Percentiles rank a stretch among this genome's conserved stretches.
Evolutionary conservation across 2,888 invertebrate species (phyloP).

Genomic region (Athalia rosae): DNA sequence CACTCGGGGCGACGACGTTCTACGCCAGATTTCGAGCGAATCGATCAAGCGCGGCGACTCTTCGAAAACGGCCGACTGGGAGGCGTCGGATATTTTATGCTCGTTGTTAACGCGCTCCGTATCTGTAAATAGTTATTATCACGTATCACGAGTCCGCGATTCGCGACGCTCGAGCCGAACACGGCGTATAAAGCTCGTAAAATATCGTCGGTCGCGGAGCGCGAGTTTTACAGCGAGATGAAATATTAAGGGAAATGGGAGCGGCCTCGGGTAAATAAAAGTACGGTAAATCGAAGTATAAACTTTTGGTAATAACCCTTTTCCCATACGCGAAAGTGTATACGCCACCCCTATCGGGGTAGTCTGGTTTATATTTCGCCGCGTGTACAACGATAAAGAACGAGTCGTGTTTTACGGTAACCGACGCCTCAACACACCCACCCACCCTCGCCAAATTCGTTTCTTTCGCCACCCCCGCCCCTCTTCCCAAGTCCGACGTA

Average conservation of each 20-base stretch:
- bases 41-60: no score
- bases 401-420: slow-evolving; percentile 28
- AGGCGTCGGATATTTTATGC: no score
- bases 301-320: slow-evolving; percentile 37
- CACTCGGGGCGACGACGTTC: no score
- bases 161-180: no score
- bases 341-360: neutral
- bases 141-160: no score
- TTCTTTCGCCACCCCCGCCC: slow-evolving; percentile 20
- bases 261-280: neutral
- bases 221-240: neutral
- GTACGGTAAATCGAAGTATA: slow-evolving; percentile 26
- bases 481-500: slow-evolving; percentile 21
- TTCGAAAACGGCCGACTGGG: no score
- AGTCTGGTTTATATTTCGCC: slow-evolving; percentile 18
- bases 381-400: slow-evolving; percentile 25
- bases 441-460: slow-evolving; percentile 27
- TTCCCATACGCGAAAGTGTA: neutral
- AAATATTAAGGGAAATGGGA: slow-evolving; percentile 22
- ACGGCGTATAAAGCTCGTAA: slow-evolving; percentile 6
- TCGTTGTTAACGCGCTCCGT: no score
- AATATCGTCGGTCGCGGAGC: neutral
- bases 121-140: no score
- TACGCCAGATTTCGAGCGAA: no score
- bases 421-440: no score